A percentile compares a stretch with the other conserved stretches of the same genome.
phyloP scores from a whole-genome alignment of 2,113 vertebrate genomes.

The Limanda limanda region DNA sequence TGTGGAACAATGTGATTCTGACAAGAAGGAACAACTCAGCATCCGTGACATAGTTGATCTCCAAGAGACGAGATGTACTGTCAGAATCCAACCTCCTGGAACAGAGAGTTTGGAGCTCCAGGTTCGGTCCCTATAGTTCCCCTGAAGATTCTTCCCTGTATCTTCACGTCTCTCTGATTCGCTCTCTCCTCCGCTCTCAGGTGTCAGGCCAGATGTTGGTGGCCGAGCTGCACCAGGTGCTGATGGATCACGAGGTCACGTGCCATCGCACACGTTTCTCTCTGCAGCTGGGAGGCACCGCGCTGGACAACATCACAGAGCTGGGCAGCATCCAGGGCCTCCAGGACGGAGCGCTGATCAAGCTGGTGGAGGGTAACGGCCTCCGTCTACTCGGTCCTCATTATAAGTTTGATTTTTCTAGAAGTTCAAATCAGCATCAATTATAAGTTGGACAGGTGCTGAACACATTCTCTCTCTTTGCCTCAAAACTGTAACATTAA shows the following conservation, averaged over 20 bases:
- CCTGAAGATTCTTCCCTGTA: not conserved
- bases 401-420: not conserved
- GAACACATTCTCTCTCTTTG: too few species aligned
- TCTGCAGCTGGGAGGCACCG: slow-evolving; percentile 88
- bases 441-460: too few species aligned
- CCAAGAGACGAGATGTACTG: slow-evolving; percentile 88
- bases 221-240: slow-evolving; percentile 93
- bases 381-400: not conserved
- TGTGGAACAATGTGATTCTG: slow-evolving; percentile 65
- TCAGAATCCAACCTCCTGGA: slow-evolving; percentile 91
- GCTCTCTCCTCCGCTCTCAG: slow-evolving; percentile 67
- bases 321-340: slow-evolving; percentile 88
- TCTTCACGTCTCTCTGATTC: not conserved
- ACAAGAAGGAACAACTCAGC: slow-evolving; percentile 79
- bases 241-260: slow-evolving; percentile 95
- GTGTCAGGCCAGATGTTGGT: slow-evolving; percentile 95
- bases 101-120: slow-evolving; percentile 92
- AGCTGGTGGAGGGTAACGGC: slow-evolving; percentile 91
- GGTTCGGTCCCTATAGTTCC: slow-evolving; percentile 73
- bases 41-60: slow-evolving; percentile 90
- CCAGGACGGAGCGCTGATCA: slow-evolving; percentile 88
- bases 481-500: too few species aligned
- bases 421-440: too few species aligned
- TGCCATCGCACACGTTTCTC: slow-evolving; percentile 96
- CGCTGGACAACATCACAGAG: slow-evolving; percentile 89